Conservation (phyloP, 2,888 invertebrate genomes). For the Yponomeuta malinellus region DNA sequence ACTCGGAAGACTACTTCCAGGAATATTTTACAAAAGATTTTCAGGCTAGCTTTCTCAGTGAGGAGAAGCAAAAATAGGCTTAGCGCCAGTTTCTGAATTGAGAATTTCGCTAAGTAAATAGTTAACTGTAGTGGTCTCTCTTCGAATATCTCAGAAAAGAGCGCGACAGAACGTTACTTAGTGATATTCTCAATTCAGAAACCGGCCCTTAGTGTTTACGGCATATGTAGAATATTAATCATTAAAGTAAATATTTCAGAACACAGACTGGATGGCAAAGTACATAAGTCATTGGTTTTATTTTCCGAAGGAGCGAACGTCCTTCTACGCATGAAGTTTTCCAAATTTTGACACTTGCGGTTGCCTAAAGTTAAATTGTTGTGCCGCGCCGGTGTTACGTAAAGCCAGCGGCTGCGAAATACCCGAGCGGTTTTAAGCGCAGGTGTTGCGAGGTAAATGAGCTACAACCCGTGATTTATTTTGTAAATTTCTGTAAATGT, state of each 20-base stretch:
- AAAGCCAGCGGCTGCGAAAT: background rate
- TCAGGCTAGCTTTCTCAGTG: no score
- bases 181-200: no score
- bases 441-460: constrained; percentile 8
- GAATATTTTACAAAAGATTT: no score
- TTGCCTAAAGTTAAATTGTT: constrained; percentile 6
- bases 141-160: no score
- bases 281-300: background rate
- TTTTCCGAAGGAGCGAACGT: background rate
- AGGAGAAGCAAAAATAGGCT: no score
- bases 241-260: background rate
- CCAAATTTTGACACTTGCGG: constrained; percentile 9
- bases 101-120: no score
- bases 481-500: background rate
- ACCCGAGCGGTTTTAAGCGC: constrained; percentile 1
- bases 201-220: no score
- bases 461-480: constrained; percentile 1
- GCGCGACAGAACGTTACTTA: no score
- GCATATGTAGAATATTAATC: no score
- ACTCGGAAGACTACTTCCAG: no score
- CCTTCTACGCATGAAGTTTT: background rate
- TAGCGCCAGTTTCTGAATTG: no score
- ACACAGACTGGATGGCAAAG: background rate
- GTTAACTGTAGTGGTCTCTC: no score
- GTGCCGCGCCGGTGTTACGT: background rate